Percentiles rank a stretch among this genome's conserved stretches.
Conservation (phyloP, 2,113 vertebrate genomes). For the Perccottus glenii region DNA sequence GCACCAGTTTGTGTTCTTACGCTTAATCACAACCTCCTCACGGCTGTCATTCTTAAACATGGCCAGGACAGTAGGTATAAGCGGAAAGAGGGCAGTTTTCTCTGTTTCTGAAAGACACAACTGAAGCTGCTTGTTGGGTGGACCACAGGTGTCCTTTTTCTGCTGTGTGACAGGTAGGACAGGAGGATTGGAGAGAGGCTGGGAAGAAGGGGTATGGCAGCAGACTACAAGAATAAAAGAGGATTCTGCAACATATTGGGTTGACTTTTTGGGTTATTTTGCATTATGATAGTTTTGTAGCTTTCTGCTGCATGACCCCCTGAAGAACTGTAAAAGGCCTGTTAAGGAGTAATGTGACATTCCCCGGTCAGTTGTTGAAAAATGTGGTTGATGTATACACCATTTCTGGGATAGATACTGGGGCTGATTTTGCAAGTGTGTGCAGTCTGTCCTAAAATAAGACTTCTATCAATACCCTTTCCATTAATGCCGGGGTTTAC, state of each 20-base stretch:
- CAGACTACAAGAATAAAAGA: not conserved
- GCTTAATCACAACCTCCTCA: slow-evolving; percentile 53
- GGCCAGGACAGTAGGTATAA: slow-evolving; percentile 51
- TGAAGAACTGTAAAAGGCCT: not conserved
- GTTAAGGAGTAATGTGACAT: too few relatives aligned
- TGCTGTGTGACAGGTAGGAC: not conserved
- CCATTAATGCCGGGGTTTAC: slow-evolving; percentile 34
- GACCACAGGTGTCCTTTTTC: not conserved
- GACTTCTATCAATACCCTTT: not conserved
- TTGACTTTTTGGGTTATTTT: too few relatives aligned
- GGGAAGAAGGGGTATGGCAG: not conserved
- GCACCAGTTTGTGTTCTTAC: slow-evolving; percentile 64
- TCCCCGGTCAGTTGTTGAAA: not conserved
- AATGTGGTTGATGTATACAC: not conserved
- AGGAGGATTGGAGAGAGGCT: not conserved
- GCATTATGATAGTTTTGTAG: not conserved
- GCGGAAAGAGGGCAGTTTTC: not conserved
- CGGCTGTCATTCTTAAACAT: slow-evolving; percentile 69
- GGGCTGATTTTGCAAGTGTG: not conserved
- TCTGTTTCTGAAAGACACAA: not conserved
- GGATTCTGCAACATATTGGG: too few relatives aligned
- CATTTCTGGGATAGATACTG: not conserved
- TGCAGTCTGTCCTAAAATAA: slow-evolving; percentile 1
- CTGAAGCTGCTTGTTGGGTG: not conserved
- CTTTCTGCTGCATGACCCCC: not conserved